A percentile compares a stretch with the other conserved stretches of the same genome.
phyloP scores from a whole-genome alignment of 2,888 invertebrate species.

The Cremastinae sp. region DNA sequence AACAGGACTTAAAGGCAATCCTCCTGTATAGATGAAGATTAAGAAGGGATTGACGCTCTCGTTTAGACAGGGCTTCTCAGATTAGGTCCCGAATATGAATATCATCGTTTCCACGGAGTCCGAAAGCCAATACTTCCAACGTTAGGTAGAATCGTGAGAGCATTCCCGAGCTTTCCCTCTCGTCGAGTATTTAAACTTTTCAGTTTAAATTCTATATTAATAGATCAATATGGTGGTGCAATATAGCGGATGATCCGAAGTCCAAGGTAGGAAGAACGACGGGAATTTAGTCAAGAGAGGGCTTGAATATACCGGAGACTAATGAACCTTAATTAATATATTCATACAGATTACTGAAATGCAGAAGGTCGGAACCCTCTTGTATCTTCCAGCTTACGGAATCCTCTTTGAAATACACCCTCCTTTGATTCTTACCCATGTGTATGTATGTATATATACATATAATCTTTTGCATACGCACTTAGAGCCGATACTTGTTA shows the following conservation, averaged over 20 bases:
- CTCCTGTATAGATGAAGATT: constrained; percentile 44
- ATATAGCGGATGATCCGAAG: constrained; percentile 16
- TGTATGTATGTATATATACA: too few species aligned
- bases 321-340: constrained; percentile 46
- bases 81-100: constrained; percentile 46
- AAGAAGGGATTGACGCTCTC: constrained; percentile 40
- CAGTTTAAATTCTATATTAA: constrained; percentile 30
- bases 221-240: constrained; percentile 20
- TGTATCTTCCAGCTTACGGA: background rate
- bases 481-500: constrained; percentile 30
- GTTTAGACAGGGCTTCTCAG: constrained; percentile 25
- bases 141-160: too few species aligned
- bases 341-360: constrained; percentile 6
- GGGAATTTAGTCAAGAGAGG: constrained; percentile 35
- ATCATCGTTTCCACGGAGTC: constrained; percentile 28
- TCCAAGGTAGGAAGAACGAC: background rate
- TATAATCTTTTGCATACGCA: too few species aligned
- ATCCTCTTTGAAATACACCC: background rate
- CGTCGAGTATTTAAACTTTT: constrained; percentile 40
- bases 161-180: background rate
- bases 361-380: background rate
- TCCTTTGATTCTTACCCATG: background rate
- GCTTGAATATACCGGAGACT: constrained; percentile 35
- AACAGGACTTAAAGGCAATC: constrained; percentile 28
- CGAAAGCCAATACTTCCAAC: background rate